Conservation (phyloP, 2,113 vertebrate genomes). For the Elgaria multicarinata region DNA sequence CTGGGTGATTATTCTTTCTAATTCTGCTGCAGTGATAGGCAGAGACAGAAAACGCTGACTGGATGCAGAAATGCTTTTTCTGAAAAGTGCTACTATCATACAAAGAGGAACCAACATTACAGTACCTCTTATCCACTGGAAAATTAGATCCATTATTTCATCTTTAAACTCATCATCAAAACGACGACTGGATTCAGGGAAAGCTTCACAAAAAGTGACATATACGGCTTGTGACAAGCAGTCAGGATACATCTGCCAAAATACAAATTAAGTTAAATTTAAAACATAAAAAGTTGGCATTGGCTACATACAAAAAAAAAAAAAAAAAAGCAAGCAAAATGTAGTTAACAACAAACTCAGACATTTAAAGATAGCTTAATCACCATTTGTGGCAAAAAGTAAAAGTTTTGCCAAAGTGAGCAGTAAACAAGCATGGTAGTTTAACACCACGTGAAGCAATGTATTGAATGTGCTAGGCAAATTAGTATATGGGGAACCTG, state of each 20-base stretch:
- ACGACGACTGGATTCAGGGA: slow-evolving; percentile 61
- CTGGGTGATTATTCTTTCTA: background rate
- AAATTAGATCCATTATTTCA: slow-evolving; percentile 66
- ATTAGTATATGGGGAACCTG: background rate
- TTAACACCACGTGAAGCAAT: background rate
- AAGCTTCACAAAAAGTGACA: slow-evolving; percentile 67
- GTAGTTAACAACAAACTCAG: background rate
- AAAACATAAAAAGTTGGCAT: slow-evolving; percentile 7
- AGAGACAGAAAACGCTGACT: background rate
- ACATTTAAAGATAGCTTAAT: background rate
- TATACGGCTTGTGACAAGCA: slow-evolving; percentile 72
- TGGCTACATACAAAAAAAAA: background rate
- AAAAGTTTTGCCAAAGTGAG: background rate
- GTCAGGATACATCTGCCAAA: slow-evolving; percentile 71
- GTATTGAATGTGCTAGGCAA: background rate
- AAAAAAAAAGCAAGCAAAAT: background rate
- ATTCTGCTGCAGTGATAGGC: background rate
- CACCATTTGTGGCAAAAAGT: slow-evolving; percentile 4
- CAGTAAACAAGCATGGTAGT: background rate
- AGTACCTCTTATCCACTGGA: slow-evolving; percentile 76
- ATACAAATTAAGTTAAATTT: slow-evolving; percentile 26
- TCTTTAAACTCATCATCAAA: slow-evolving; percentile 74
- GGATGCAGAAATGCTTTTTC: background rate
- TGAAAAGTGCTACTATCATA: background rate
- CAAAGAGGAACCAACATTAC: slow-evolving; percentile 19